A percentile compares a stretch with the other conserved stretches of the same genome.
These are phyloP conservation scores for Eulemur macaco DNA, from an alignment of 2,113 vertebrate genomes.

Conservation along the genomic window DNA sequence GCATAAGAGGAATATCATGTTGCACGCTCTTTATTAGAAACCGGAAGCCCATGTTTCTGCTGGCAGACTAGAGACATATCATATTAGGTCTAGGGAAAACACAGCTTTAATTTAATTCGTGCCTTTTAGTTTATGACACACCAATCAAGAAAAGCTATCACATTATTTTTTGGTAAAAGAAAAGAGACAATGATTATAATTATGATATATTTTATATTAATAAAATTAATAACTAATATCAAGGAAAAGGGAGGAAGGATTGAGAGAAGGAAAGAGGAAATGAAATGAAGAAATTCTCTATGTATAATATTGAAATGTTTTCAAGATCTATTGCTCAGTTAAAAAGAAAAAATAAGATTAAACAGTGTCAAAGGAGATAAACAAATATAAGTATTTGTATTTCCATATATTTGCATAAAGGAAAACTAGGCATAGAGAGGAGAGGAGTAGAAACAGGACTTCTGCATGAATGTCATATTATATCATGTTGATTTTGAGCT, in stretches of 20 bases:
- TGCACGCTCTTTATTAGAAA: neutral
- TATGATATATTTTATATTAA: neutral
- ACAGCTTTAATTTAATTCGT: neutral
- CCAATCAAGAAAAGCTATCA: neutral
- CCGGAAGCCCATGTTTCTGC: neutral
- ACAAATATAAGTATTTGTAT: neutral
- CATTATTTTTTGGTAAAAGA: constrained; percentile 41
- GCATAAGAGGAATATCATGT: neutral
- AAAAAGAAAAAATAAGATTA: neutral
- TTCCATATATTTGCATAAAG: neutral
- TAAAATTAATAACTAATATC: neutral
- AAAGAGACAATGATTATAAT: neutral
- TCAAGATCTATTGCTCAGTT: neutral
- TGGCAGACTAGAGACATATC: neutral
- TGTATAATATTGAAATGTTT: neutral
- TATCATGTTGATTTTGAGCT: neutral
- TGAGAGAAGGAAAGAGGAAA: neutral
- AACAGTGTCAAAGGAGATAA: neutral
- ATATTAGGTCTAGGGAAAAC: neutral
- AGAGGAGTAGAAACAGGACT: neutral
- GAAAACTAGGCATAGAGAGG: neutral
- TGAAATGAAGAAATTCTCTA: neutral
- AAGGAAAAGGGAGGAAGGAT: neutral
- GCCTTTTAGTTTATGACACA: neutral
- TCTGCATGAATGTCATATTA: neutral